Percentiles rank a stretch among this genome's conserved stretches.
Evolutionary conservation across 2,888 invertebrate species (phyloP).

Genomic region (Balanococcus diminutus): DNA sequence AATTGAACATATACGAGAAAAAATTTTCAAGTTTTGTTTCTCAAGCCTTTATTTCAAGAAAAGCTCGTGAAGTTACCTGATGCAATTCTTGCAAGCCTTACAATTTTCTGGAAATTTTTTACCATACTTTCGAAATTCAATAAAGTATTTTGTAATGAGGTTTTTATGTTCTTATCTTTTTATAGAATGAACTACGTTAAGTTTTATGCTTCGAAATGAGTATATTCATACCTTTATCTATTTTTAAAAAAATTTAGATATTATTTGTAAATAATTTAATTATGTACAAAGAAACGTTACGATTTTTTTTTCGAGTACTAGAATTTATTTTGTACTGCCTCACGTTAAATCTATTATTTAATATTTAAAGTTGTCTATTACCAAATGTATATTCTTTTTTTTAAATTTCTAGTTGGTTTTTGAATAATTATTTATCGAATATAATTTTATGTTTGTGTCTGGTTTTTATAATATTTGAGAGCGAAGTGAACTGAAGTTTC

Average conservation of each 20-base stretch:
- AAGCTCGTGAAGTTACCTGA: neutral
- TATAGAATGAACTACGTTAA: neutral
- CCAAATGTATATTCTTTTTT: constrained; percentile 30
- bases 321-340: constrained; percentile 37
- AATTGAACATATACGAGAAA: neutral
- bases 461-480: neutral
- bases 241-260: too few species aligned
- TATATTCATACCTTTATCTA: too few species aligned
- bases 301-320: neutral
- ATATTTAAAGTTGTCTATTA: constrained; percentile 17
- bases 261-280: neutral
- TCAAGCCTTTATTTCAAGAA: neutral
- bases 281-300: neutral
- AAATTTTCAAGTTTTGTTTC: neutral
- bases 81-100: neutral
- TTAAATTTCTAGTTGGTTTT: constrained; percentile 23
- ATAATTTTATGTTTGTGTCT: constrained; percentile 20
- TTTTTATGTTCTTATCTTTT: neutral
- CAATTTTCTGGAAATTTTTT: neutral
- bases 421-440: constrained; percentile 31
- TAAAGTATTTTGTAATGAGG: neutral
- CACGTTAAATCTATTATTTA: constrained; percentile 25
- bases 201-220: neutral
- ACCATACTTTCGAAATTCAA: neutral
- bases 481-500: too few species aligned